Evolutionary conservation across 2,113 vertebrate genomes (phyloP).

Genomic region (Tinamus guttatus): DNA sequence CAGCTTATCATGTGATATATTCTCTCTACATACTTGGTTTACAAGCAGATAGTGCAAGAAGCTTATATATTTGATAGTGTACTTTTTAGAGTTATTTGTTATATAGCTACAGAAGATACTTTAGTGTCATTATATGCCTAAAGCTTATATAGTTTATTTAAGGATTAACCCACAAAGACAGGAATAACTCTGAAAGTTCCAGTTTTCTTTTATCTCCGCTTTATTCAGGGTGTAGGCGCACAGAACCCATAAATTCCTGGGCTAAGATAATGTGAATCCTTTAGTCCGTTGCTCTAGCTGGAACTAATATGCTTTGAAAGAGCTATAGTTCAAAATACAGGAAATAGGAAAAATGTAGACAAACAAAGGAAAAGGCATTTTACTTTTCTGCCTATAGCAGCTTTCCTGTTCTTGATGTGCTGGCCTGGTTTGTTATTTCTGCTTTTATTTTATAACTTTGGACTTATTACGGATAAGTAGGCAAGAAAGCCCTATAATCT

Average conservation of each 20-base stretch:
- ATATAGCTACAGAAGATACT: background rate
- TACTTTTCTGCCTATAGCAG: background rate
- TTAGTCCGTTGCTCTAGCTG: background rate
- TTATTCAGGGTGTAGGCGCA: background rate
- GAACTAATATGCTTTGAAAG: background rate
- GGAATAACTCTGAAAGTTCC: background rate
- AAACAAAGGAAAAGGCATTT: background rate
- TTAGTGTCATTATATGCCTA: background rate
- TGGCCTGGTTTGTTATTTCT: background rate
- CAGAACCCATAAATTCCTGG: background rate
- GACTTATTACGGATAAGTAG: background rate
- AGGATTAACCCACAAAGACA: background rate
- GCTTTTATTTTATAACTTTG: background rate
- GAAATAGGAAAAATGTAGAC: background rate
- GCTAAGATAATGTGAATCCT: background rate
- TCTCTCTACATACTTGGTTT: background rate
- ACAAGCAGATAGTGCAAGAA: background rate
- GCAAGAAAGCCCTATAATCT: background rate
- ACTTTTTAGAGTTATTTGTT: background rate
- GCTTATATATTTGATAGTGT: background rate
- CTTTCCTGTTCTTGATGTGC: background rate
- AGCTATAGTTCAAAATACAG: background rate
- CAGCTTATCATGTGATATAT: background rate
- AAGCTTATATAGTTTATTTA: background rate
- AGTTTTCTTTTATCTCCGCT: constrained; percentile 19